Conservation (phyloP, 1,140 invertebrate species). For the Nymphalis io region DNA sequence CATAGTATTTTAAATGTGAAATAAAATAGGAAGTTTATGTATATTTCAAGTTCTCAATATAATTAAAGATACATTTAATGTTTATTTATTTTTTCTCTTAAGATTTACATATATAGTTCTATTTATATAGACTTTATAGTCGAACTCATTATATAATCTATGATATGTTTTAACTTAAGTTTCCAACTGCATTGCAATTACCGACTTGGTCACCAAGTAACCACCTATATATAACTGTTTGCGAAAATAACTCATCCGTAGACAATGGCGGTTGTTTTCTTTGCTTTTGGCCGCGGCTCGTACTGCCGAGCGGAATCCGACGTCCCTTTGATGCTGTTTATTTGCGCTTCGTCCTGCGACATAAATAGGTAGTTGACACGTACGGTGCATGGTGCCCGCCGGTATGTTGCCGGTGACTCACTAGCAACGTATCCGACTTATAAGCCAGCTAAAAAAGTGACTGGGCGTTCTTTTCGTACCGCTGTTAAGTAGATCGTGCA, state of each 20-base stretch:
- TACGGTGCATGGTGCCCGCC: constrained; percentile 66
- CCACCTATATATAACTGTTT: constrained; percentile 54
- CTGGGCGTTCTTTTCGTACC: constrained; percentile 49
- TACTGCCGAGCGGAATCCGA: constrained; percentile 62
- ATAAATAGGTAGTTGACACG: constrained; percentile 80
- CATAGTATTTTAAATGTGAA: background rate
- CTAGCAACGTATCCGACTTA: constrained; percentile 55
- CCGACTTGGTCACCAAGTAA: constrained; percentile 14
- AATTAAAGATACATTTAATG: background rate
- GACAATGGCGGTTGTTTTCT: constrained; percentile 75
- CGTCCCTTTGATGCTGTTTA: constrained; percentile 79
- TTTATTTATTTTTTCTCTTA: background rate
- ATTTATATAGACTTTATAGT: background rate
- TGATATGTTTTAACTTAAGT: background rate
- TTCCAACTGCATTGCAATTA: constrained; percentile 13
- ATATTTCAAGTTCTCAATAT: background rate
- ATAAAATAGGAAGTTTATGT: background rate
- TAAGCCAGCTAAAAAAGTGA: constrained; percentile 53
- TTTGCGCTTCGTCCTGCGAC: constrained; percentile 78
- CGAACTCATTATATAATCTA: background rate
- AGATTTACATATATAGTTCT: background rate
- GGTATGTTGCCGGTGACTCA: constrained; percentile 69
- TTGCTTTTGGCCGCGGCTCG: constrained; percentile 52
- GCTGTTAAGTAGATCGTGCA: constrained; percentile 7
- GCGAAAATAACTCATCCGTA: constrained; percentile 75